Evolutionary conservation across 2,113 vertebrate species (phyloP).

Genomic region (Indicator indicator): DNA sequence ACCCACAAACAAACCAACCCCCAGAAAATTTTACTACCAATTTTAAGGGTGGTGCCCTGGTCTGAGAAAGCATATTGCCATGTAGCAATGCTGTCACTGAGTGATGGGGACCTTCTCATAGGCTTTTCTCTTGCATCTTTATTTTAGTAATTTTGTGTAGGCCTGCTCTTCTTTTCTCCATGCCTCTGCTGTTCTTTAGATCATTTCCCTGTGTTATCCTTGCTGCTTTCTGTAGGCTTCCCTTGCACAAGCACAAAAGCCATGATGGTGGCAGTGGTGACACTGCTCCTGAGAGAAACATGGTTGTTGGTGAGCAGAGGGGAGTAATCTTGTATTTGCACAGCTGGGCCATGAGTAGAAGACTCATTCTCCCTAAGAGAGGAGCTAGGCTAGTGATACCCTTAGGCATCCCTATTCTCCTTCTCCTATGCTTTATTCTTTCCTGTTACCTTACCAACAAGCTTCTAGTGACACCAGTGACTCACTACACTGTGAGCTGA

Average conservation of each 20-base stretch:
- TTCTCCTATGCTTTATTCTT: background rate
- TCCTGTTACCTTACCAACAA: background rate
- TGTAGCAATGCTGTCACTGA: background rate
- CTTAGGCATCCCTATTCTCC: background rate
- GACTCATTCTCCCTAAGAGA: background rate
- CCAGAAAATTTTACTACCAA: background rate
- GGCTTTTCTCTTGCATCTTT: background rate
- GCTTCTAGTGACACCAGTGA: background rate
- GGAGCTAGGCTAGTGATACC: background rate
- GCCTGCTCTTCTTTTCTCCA: background rate
- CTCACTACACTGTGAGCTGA: background rate
- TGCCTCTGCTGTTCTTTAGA: background rate
- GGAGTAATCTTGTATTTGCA: background rate
- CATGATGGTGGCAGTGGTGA: background rate
- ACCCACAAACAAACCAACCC: background rate
- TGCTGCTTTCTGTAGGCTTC: background rate
- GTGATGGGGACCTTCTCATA: background rate
- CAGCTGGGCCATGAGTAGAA: background rate
- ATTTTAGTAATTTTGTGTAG: background rate
- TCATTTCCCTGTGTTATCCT: background rate
- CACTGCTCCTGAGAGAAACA: background rate
- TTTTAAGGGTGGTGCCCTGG: background rate
- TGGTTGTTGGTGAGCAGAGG: background rate
- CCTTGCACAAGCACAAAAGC: background rate
- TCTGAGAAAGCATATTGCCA: background rate